Evolutionary conservation across 2,797 vertebrate species (phyloP).

Genomic region (Pantherophis alleghaniensis): DNA sequence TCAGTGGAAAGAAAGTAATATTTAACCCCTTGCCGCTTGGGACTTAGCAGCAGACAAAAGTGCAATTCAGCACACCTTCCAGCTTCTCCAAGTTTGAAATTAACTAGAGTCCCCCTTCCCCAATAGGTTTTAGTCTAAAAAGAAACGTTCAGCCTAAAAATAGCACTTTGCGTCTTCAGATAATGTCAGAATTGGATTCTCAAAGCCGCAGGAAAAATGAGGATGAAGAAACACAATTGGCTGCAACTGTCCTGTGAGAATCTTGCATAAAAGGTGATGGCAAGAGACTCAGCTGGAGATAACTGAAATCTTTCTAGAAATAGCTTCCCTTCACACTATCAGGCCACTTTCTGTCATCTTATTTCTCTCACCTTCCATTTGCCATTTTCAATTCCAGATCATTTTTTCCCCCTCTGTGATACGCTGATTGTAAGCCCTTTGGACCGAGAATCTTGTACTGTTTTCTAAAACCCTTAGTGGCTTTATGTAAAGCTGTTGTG

Average conservation of each 20-base stretch:
- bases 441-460: neutral
- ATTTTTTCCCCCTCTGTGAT: neutral
- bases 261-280: neutral
- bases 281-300: neutral
- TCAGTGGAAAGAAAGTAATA: neutral
- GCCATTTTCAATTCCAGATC: neutral
- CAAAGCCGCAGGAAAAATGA: neutral
- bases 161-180: neutral
- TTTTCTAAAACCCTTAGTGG: neutral
- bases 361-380: neutral
- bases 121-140: neutral
- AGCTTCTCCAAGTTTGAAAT: neutral
- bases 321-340: neutral
- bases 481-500: neutral
- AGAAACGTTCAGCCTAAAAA: neutral
- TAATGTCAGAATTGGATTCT: neutral
- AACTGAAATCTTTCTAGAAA: neutral
- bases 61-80: neutral
- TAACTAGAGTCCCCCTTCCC: neutral
- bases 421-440: neutral
- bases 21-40: neutral
- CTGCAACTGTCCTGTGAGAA: neutral
- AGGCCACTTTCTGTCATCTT: neutral
- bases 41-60: neutral
- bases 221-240: neutral